phyloP scores from a whole-genome alignment of 2,888 invertebrate genomes.

The Pollenia amentaria region DNA sequence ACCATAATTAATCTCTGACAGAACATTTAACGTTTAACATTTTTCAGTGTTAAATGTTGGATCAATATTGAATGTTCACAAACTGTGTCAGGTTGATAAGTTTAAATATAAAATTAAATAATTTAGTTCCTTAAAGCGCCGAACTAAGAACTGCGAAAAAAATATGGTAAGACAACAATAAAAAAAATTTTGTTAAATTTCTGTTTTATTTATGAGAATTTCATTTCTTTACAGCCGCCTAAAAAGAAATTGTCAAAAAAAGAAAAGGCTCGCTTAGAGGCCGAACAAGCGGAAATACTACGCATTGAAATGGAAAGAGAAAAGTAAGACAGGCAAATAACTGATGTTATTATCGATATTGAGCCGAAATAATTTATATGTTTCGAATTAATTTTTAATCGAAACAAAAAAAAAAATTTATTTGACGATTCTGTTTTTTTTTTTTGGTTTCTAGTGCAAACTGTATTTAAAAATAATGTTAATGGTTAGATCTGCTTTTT shows the following conservation, averaged over 20 bases:
- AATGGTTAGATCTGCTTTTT: too few species aligned
- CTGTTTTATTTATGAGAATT: not conserved
- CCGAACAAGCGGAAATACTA: slow-evolving; percentile 84
- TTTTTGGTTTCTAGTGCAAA: not conserved
- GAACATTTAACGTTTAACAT: not conserved
- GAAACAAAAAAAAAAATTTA: too few species aligned
- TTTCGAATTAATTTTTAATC: too few species aligned
- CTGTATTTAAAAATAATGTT: not conserved
- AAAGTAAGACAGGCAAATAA: slow-evolving; percentile 77
- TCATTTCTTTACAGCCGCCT: slow-evolving; percentile 78
- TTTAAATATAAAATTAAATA: slow-evolving; percentile 1
- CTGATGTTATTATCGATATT: not conserved
- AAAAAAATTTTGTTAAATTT: not conserved
- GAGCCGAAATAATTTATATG: too few species aligned
- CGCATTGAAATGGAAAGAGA: slow-evolving; percentile 85
- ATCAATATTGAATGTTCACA: slow-evolving; percentile 56
- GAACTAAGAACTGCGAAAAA: not conserved
- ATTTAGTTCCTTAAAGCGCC: not conserved
- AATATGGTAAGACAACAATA: slow-evolving; percentile 53
- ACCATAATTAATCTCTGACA: slow-evolving; percentile 4
- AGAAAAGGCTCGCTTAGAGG: slow-evolving; percentile 84
- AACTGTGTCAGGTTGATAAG: slow-evolving; percentile 14
- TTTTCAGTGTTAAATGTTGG: slow-evolving; percentile 50
- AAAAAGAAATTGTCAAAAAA: slow-evolving; percentile 85
- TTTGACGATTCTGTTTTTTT: too few species aligned